phyloP scores from a whole-genome alignment of 2,797 vertebrate genomes.

The Varecia variegata region DNA sequence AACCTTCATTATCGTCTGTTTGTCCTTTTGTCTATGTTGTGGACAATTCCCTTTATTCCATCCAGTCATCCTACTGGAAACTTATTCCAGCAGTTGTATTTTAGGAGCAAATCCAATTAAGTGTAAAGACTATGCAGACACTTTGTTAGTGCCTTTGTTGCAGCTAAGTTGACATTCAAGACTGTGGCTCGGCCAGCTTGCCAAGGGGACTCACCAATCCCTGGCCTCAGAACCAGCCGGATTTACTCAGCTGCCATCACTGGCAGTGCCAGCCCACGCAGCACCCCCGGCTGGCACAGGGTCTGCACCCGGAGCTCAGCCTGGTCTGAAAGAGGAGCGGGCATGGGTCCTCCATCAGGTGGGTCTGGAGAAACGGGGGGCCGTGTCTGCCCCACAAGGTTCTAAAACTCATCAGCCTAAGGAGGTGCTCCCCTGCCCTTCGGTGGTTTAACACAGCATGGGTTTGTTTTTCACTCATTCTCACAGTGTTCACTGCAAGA shows the following conservation, averaged over 20 bases:
- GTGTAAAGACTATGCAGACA: background rate
- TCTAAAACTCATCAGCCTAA: no score
- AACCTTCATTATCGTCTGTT: accelerated
- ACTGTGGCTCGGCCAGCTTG: background rate
- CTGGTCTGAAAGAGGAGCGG: background rate
- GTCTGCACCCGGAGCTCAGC: background rate
- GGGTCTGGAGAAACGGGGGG: background rate
- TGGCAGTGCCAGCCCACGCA: no score
- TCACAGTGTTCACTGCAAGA: no score
- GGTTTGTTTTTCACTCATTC: background rate
- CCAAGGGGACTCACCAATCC: background rate
- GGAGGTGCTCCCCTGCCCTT: background rate
- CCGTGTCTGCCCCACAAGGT: accelerated
- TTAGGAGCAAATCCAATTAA: background rate
- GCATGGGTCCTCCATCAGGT: accelerated
- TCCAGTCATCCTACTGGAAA: background rate
- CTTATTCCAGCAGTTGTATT: background rate
- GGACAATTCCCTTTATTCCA: background rate
- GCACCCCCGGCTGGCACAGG: accelerated
- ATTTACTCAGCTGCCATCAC: background rate
- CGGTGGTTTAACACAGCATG: background rate
- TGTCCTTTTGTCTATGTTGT: background rate
- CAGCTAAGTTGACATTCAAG: background rate
- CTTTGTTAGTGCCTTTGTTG: no score
- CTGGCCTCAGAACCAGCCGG: background rate